phyloP scores from a whole-genome alignment of 2,797 vertebrate genomes.

The Salmo trutta region DNA sequence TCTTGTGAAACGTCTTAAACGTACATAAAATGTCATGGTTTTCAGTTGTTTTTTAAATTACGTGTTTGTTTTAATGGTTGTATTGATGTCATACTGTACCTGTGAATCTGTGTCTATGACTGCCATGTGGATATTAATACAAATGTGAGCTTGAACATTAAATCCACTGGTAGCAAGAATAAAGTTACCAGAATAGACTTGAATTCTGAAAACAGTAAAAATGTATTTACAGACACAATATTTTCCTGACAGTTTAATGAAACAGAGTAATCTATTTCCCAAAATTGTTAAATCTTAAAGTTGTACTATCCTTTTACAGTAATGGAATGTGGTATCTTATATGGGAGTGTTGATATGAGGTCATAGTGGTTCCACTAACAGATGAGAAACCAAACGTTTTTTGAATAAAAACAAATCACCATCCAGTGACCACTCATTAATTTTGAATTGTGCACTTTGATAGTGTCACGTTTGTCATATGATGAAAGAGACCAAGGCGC shows the following conservation, averaged over 20 bases:
- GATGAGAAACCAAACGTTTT: not conserved
- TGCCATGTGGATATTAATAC: too few relatives aligned
- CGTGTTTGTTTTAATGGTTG: too few relatives aligned
- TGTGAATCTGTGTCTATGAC: too few relatives aligned
- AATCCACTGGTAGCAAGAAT: not conserved
- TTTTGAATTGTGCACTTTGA: conserved; percentile 7
- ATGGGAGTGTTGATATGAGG: conserved; percentile 30
- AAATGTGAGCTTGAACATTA: not conserved
- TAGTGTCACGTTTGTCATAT: not conserved
- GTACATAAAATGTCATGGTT: too few relatives aligned
- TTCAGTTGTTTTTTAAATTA: too few relatives aligned
- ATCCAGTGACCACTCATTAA: not conserved
- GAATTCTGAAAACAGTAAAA: not conserved
- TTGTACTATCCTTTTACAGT: conserved; percentile 48
- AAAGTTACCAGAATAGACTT: not conserved
- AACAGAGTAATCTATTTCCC: conserved; percentile 58
- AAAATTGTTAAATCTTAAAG: conserved; percentile 57
- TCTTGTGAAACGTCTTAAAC: too few relatives aligned
- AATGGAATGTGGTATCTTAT: conserved; percentile 45
- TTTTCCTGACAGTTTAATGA: conserved; percentile 45
- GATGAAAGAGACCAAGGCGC: too few relatives aligned
- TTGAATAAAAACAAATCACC: not conserved
- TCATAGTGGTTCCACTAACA: not conserved
- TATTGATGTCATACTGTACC: too few relatives aligned
- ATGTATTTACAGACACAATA: not conserved